Conservation (phyloP, 2,113 vertebrate species). For the Misgurnus anguillicaudatus region DNA sequence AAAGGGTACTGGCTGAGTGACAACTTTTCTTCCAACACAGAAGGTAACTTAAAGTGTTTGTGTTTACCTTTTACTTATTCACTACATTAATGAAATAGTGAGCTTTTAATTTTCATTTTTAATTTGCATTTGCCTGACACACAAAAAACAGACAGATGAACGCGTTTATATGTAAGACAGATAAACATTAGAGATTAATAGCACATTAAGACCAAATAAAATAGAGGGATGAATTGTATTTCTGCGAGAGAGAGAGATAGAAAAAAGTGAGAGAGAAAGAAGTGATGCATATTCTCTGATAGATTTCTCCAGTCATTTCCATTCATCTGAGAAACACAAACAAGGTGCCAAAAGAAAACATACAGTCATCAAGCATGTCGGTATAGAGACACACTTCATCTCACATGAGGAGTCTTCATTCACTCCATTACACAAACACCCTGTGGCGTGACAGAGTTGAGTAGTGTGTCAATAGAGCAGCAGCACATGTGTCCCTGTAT, state of each 20-base stretch:
- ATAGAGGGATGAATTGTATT: background rate
- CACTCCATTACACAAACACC: background rate
- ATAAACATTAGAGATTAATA: background rate
- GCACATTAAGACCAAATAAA: background rate
- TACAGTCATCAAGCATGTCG: background rate
- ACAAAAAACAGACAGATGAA: background rate
- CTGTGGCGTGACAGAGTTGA: background rate
- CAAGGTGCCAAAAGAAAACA: slow-evolving; percentile 25
- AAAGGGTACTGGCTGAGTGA: no score
- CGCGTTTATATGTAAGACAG: background rate
- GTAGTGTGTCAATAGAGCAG: no score
- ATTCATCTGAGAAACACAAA: slow-evolving; percentile 12
- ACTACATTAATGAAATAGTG: background rate
- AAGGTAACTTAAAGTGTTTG: background rate
- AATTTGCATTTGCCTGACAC: no score
- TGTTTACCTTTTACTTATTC: background rate
- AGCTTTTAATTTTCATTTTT: no score
- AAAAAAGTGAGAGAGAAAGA: background rate
- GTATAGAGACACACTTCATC: slow-evolving; percentile 4
- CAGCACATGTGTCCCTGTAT: no score
- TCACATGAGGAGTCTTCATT: background rate
- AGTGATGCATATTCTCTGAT: background rate
- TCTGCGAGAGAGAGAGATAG: background rate
- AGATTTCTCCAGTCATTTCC: slow-evolving; percentile 1
- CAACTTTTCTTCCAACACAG: no score